These are phyloP conservation scores for Calameuta pallipes DNA, from an alignment of 2,888 invertebrate species.

Conservation along the genomic window DNA sequence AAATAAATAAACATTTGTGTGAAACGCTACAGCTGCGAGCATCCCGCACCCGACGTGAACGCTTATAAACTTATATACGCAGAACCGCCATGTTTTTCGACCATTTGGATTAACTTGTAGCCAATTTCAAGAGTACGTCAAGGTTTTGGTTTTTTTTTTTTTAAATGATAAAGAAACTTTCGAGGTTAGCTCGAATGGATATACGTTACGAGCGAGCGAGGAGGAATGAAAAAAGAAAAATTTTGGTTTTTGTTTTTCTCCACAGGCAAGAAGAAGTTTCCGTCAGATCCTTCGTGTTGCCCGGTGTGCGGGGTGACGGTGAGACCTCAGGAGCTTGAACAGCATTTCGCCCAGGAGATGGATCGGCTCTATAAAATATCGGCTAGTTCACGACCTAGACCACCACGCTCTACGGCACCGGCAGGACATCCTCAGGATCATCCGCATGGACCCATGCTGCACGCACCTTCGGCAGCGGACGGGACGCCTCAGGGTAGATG, in stretches of 20 bases:
- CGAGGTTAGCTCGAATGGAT: not conserved
- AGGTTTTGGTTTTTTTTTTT: not conserved
- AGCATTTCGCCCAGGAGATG: slow-evolving; percentile 84
- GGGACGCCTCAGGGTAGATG: slow-evolving; percentile 72
- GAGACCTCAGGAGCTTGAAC: slow-evolving; percentile 83
- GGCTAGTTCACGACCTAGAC: slow-evolving; percentile 56
- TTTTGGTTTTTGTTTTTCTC: slow-evolving; percentile 12
- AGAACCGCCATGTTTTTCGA: slow-evolving; percentile 9
- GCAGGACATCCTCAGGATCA: slow-evolving; percentile 57
- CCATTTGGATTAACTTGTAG: slow-evolving; percentile 6
- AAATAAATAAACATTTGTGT: slow-evolving; percentile 48
- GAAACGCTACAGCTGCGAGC: slow-evolving; percentile 44
- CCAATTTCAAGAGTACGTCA: not conserved
- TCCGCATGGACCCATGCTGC: slow-evolving; percentile 57
- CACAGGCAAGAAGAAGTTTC: slow-evolving; percentile 63
- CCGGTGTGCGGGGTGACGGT: slow-evolving; percentile 91
- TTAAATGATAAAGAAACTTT: not conserved
- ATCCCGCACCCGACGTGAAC: slow-evolving; percentile 5
- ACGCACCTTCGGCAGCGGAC: slow-evolving; percentile 66
- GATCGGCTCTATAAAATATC: slow-evolving; percentile 76
- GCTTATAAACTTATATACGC: not conserved
- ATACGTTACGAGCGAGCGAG: not conserved
- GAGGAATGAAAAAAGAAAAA: not conserved
- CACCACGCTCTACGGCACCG: slow-evolving; percentile 63
- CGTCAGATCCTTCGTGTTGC: slow-evolving; percentile 79